These are phyloP conservation scores for Numida meleagris DNA, from an alignment of 2,113 vertebrate species.

Conservation along the genomic window DNA sequence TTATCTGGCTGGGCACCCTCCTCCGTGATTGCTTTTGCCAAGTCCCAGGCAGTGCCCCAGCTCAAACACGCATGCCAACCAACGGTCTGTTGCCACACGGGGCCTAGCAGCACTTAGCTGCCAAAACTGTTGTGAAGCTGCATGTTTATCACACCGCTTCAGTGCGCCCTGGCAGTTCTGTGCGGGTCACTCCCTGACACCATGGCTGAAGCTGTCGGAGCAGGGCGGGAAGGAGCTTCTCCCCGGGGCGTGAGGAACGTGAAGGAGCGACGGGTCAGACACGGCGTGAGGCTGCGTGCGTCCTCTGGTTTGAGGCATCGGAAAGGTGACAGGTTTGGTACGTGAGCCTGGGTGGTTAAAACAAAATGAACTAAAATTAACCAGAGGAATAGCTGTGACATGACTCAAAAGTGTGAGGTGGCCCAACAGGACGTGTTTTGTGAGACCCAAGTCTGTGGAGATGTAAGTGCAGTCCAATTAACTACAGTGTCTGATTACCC, in stretches of 20 bases:
- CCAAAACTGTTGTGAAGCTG: not conserved
- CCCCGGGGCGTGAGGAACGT: not conserved
- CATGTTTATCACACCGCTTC: not conserved
- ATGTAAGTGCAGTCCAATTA: accelerated
- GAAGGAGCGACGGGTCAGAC: not conserved
- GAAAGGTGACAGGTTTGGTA: not conserved
- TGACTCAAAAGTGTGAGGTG: not conserved
- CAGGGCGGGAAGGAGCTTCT: not conserved
- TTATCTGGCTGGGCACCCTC: not conserved
- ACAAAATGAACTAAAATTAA: not conserved
- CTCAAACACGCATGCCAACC: accelerated
- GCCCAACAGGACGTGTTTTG: no score
- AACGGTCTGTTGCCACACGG: not conserved
- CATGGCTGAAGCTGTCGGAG: not conserved
- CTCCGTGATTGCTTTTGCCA: not conserved
- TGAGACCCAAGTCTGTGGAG: not conserved
- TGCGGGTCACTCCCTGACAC: not conserved
- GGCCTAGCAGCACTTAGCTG: not conserved
- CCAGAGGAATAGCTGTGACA: not conserved
- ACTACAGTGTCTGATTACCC: accelerated
- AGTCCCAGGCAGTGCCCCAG: not conserved
- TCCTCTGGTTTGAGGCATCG: not conserved
- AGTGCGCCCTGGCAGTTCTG: accelerated
- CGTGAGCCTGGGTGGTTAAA: not conserved
- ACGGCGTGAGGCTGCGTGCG: not conserved